phyloP scores from a whole-genome alignment of 1,140 invertebrate species.

The Hycleus cichorii region DNA sequence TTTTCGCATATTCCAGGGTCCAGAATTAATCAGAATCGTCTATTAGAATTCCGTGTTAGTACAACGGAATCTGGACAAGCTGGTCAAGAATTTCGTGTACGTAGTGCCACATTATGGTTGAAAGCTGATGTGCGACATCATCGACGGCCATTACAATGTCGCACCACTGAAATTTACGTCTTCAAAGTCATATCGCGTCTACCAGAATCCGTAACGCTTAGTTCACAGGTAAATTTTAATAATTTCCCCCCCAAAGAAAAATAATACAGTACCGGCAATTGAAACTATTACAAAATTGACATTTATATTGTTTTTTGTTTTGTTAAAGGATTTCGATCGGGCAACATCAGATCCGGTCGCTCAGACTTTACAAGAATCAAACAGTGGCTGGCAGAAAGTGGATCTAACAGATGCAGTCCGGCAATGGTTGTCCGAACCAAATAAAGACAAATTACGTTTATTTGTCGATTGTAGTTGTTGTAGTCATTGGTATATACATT shows the following conservation, averaged over 20 bases:
- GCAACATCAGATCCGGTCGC: constrained; percentile 59
- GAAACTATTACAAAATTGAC: too few relatives aligned
- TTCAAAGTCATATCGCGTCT: constrained; percentile 37
- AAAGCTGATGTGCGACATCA: constrained; percentile 53
- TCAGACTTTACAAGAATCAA: constrained; percentile 56
- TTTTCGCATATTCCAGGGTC: constrained; percentile 52
- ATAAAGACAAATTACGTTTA: constrained; percentile 59
- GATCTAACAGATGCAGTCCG: constrained; percentile 72
- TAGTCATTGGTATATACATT: constrained; percentile 57
- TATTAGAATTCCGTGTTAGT: constrained; percentile 73
- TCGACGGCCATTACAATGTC: constrained; percentile 34
- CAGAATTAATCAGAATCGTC: constrained; percentile 71
- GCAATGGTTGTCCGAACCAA: constrained; percentile 54
- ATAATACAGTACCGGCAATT: too few relatives aligned
- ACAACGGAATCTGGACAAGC: constrained; percentile 48
- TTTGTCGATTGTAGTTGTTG: constrained; percentile 79
- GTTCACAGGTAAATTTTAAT: constrained; percentile 33
- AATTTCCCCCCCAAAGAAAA: background rate
- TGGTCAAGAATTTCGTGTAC: constrained; percentile 58
- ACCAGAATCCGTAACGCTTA: constrained; percentile 40
- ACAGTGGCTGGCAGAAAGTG: constrained; percentile 78
- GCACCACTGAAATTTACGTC: constrained; percentile 34
- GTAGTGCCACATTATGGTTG: constrained; percentile 68
- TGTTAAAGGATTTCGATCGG: constrained; percentile 48
- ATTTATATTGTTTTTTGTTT: constrained; percentile 2